Conservation (phyloP, 2,888 invertebrate species). For the Catonia carolina region DNA sequence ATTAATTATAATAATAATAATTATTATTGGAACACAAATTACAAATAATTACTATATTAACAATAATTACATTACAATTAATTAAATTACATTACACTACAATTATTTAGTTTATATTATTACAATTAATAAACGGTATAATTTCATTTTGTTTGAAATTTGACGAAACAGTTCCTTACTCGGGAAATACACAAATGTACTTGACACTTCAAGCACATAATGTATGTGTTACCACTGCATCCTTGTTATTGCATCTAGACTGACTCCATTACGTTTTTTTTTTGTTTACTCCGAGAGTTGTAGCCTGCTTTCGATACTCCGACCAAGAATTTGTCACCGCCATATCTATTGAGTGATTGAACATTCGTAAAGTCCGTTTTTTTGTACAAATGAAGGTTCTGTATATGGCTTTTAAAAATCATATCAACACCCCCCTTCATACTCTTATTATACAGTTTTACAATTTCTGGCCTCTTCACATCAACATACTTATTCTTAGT, state of each 20-base stretch:
- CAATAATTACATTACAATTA: too few species aligned
- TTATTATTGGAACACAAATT: too few species aligned
- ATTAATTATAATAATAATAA: too few species aligned
- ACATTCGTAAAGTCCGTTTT: conserved; percentile 26
- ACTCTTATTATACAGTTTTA: conserved; percentile 20
- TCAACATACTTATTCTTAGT: conserved; percentile 13
- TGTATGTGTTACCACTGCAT: conserved; percentile 15
- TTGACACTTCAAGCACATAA: conserved; percentile 9
- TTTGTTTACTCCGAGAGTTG: conserved; percentile 7
- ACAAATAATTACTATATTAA: too few species aligned
- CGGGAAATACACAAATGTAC: conserved; percentile 3
- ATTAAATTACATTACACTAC: too few species aligned
- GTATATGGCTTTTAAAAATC: conserved; percentile 19
- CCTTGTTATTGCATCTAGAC: conserved; percentile 9
- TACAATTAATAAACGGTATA: too few species aligned
- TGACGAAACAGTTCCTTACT: background rate
- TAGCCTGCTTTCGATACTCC: conserved; percentile 21
- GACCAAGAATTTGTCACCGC: conserved; percentile 25
- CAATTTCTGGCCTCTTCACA: conserved; percentile 19
- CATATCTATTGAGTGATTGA: conserved; percentile 23
- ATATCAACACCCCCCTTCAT: conserved; percentile 26
- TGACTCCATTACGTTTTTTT: conserved; percentile 14
- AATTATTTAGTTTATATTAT: too few species aligned
- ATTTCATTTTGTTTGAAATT: background rate
- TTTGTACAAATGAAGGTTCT: conserved; percentile 20